These are phyloP conservation scores for Microcebus murinus DNA, from an alignment of 2,113 vertebrate species.

Conservation along the genomic window DNA sequence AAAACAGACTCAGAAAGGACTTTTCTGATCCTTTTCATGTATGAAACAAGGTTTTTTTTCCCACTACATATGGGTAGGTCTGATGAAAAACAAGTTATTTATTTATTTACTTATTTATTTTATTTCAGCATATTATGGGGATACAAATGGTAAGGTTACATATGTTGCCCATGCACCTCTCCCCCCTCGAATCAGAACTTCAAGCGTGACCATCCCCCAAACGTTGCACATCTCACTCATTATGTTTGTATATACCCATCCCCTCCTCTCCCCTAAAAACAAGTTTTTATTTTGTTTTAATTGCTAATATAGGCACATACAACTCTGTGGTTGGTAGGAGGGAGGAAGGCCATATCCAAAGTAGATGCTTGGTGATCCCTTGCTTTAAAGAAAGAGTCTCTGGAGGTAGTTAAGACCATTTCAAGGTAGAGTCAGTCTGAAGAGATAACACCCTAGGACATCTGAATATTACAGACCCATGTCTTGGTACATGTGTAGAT, in stretches of 20 bases:
- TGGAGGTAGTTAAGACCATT: neutral
- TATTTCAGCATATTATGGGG: no score
- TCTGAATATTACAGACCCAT: neutral
- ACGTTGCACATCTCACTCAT: no score
- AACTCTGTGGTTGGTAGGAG: slow-evolving; percentile 2
- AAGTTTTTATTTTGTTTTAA: slow-evolving; percentile 45
- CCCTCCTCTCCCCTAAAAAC: no score
- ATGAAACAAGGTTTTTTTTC: neutral
- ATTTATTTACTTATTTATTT: no score
- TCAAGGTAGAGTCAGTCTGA: neutral
- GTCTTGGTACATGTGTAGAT: neutral
- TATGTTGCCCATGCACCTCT: no score
- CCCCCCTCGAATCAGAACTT: no score
- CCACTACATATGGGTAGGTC: no score
- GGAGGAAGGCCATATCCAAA: neutral
- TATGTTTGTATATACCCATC: no score
- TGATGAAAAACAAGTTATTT: no score
- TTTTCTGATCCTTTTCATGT: slow-evolving; percentile 18
- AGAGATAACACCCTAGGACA: neutral
- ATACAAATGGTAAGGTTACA: no score
- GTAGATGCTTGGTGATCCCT: neutral
- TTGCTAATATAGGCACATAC: neutral
- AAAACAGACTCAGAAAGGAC: slow-evolving; percentile 29
- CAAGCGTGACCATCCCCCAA: no score
- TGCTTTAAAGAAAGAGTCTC: neutral